These are phyloP conservation scores for Halcyon leucocephala DNA, from an alignment of 2,797 vertebrate genomes.

Conservation along the genomic window DNA sequence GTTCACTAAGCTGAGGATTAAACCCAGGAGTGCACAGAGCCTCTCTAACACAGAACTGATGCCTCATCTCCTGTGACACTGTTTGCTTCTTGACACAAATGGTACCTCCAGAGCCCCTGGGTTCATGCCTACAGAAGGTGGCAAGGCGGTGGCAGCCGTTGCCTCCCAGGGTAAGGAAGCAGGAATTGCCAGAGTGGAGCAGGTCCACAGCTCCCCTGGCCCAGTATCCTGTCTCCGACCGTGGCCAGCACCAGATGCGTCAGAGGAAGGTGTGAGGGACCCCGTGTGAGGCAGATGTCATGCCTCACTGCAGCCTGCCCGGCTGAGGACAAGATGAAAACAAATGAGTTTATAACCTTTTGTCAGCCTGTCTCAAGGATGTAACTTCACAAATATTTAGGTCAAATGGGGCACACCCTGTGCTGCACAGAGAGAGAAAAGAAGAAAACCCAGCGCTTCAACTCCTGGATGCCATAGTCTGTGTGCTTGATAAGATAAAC, in stretches of 20 bases:
- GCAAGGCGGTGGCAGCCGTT: not conserved
- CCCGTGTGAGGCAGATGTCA: not conserved
- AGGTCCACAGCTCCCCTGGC: not conserved
- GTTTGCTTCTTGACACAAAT: not conserved
- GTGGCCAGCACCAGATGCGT: not conserved
- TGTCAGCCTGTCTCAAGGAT: conserved; percentile 58
- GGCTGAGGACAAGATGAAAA: conserved; percentile 35
- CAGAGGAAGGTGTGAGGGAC: conserved; percentile 45
- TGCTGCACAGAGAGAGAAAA: conserved; percentile 7
- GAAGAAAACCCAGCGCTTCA: conserved; percentile 4
- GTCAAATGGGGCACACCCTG: conserved; percentile 66
- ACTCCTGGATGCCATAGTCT: not conserved
- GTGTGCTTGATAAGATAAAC: conserved; percentile 5
- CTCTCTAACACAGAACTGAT: not conserved
- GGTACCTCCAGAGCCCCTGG: not conserved
- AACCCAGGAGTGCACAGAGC: not conserved
- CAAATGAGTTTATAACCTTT: conserved; percentile 61
- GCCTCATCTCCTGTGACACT: not conserved
- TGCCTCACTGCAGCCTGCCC: not conserved
- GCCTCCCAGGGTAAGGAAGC: not conserved
- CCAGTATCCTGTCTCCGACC: not conserved
- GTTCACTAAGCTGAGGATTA: not conserved
- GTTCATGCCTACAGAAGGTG: not conserved
- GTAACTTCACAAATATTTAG: conserved; percentile 73
- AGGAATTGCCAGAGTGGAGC: not conserved